These are phyloP conservation scores for Halotydeus destructor DNA, from an alignment of 1,140 invertebrate genomes.

Conservation along the genomic window DNA sequence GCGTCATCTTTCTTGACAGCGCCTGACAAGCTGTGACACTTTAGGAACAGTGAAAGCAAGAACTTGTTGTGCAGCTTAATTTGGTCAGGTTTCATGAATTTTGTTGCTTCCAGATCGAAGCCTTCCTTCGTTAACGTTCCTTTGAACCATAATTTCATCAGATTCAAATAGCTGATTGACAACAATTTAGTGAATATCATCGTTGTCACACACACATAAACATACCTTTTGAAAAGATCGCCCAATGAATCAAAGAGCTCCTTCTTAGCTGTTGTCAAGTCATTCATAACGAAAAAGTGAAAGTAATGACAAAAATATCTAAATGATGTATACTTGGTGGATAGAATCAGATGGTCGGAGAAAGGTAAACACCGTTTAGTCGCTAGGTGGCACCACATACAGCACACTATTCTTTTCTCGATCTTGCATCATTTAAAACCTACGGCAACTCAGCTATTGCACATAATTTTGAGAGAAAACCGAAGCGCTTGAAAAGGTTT, in stretches of 20 bases:
- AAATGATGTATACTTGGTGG: too few relatives aligned
- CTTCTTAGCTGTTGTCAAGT: neutral
- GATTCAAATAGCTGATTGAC: conserved; percentile 1
- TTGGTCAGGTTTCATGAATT: neutral
- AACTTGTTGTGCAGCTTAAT: conserved; percentile 5
- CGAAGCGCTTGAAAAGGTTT: too few relatives aligned
- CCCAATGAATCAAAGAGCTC: conserved; percentile 4
- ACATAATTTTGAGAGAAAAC: too few relatives aligned
- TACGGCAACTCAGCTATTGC: too few relatives aligned
- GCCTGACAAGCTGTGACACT: conserved; percentile 1
- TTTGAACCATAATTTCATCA: conserved; percentile 5
- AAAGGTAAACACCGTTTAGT: too few relatives aligned
- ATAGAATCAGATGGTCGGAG: too few relatives aligned
- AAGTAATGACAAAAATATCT: too few relatives aligned
- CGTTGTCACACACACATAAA: neutral
- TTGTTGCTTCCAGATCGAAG: conserved; percentile 6
- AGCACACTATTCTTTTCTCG: too few relatives aligned
- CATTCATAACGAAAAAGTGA: too few relatives aligned
- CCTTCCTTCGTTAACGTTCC: conserved; percentile 3
- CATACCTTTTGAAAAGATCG: conserved; percentile 7
- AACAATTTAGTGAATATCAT: neutral
- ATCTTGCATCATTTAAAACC: too few relatives aligned
- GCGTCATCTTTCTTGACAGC: too few relatives aligned
- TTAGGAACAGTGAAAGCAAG: conserved; percentile 2
- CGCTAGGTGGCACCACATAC: too few relatives aligned